Evolutionary conservation across 2,888 invertebrate genomes (phyloP).

Genomic region (Acholoe squamosa): DNA sequence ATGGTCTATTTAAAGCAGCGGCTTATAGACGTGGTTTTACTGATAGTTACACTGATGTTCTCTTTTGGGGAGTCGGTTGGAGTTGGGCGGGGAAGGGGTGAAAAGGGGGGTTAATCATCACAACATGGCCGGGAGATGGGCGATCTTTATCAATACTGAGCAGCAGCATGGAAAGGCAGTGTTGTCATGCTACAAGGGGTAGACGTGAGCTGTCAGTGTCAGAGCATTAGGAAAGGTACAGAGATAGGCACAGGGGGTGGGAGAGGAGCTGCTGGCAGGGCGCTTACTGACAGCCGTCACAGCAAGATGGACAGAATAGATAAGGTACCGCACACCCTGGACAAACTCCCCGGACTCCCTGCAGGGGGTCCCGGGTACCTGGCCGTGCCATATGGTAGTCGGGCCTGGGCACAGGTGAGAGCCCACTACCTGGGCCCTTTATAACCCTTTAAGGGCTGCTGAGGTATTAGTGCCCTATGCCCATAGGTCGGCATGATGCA

Average conservation of each 20-base stretch:
- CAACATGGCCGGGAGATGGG: constrained; percentile 8
- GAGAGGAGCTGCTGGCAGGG: neutral
- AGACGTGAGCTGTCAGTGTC: neutral
- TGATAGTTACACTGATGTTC: too few relatives aligned
- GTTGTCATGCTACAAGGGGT: neutral
- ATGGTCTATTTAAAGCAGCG: too few relatives aligned
- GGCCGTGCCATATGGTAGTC: neutral
- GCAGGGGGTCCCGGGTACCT: neutral
- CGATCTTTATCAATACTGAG: neutral
- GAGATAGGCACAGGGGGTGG: neutral
- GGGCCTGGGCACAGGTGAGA: constrained; percentile 9
- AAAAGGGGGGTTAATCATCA: neutral
- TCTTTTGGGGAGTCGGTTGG: too few relatives aligned
- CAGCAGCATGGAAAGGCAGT: neutral
- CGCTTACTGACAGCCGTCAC: neutral
- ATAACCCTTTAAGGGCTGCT: too few relatives aligned
- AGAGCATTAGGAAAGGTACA: neutral
- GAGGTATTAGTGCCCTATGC: too few relatives aligned
- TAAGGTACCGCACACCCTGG: neutral
- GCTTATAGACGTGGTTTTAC: too few relatives aligned
- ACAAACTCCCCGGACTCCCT: neutral
- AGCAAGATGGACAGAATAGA: neutral
- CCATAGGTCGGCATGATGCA: too few relatives aligned
- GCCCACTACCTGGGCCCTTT: neutral
- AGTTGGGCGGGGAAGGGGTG: too few relatives aligned